phyloP scores from a whole-genome alignment of 2,888 invertebrate genomes.

The Rhingia campestris region DNA sequence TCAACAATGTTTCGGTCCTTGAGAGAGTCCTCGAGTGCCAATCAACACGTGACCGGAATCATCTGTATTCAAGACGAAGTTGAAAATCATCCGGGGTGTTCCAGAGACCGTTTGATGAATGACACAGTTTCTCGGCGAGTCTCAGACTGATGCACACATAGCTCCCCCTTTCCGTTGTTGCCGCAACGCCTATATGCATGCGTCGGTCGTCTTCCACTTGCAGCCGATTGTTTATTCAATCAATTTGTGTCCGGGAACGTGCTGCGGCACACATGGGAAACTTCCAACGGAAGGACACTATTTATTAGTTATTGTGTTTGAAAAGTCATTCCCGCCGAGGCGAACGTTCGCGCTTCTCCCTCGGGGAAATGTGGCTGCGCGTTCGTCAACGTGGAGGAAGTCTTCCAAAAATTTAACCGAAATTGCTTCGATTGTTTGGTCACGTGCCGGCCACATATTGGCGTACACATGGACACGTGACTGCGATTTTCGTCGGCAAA shows the following conservation, averaged over 20 bases:
- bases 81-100: constrained; percentile 58
- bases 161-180: constrained; percentile 6
- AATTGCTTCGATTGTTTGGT: constrained; percentile 72
- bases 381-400: constrained; percentile 46
- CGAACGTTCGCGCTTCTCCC: constrained; percentile 45
- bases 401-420: constrained; percentile 66
- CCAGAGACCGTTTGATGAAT: constrained; percentile 36
- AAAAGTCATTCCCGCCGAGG: constrained; percentile 63
- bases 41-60: constrained; percentile 66
- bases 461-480: constrained; percentile 59
- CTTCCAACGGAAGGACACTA: constrained; percentile 69
- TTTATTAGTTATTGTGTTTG: constrained; percentile 73
- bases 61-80: constrained; percentile 4
- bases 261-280: constrained; percentile 6
- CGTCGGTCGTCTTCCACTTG: constrained; percentile 34
- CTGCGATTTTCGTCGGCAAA: constrained; percentile 68
- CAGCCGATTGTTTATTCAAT: constrained; percentile 63
- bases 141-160: constrained; percentile 14
- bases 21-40: constrained; percentile 16
- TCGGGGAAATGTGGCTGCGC: constrained; percentile 48
- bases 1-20: constrained; percentile 36
- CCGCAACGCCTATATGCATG: not conserved
- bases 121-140: constrained; percentile 48
- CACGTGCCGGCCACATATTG: constrained; percentile 72
- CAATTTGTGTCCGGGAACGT: constrained; percentile 64